Evolutionary conservation across 2,113 vertebrate genomes (phyloP).

Genomic region (Vidua macroura): DNA sequence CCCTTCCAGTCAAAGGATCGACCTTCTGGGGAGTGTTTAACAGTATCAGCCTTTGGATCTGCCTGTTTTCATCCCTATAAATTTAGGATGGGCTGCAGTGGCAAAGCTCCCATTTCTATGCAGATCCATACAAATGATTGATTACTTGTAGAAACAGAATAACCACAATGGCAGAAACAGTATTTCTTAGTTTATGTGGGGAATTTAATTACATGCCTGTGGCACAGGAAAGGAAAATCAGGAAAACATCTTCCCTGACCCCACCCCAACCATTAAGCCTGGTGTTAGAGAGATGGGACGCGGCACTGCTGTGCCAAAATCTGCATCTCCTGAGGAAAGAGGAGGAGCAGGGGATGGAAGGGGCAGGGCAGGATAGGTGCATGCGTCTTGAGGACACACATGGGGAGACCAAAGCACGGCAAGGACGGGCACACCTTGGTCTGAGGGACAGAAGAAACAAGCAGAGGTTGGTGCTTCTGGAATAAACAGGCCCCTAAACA

Average conservation of each 20-base stretch:
- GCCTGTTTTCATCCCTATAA: not conserved
- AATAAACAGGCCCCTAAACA: not conserved
- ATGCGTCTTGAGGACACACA: not conserved
- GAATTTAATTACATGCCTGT: not conserved
- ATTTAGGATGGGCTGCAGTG: not conserved
- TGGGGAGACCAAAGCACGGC: not conserved
- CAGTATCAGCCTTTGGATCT: not conserved
- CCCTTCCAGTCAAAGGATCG: not conserved
- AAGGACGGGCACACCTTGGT: fast-evolving
- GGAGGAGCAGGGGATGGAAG: not conserved
- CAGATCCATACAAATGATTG: not conserved
- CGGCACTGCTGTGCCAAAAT: not conserved
- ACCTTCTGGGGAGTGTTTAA: not conserved
- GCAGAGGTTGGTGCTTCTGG: not conserved
- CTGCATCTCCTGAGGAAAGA: not conserved
- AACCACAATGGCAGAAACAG: not conserved
- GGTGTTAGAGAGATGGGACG: not conserved
- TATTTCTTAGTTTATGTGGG: not conserved
- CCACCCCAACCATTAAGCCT: not conserved
- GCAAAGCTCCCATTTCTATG: not conserved
- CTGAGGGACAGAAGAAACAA: not conserved
- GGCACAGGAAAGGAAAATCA: not conserved
- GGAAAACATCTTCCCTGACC: not conserved
- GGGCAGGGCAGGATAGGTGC: not conserved
- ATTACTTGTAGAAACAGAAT: not conserved